Conservation (phyloP, 2,113 vertebrate species). For the Grammomys dolichurus region DNA sequence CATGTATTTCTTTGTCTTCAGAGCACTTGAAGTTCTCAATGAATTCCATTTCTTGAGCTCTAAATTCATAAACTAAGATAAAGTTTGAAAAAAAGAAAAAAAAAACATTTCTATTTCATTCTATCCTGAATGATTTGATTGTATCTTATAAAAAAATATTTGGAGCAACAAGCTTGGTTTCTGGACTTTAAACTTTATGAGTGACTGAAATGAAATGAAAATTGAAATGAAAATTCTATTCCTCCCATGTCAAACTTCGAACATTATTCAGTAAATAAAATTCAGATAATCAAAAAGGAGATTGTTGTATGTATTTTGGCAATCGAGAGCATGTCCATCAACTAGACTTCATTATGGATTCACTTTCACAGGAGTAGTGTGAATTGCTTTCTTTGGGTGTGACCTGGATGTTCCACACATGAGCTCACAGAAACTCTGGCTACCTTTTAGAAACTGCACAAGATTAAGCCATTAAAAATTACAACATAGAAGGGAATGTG, state of each 20-base stretch:
- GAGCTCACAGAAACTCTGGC: too few relatives aligned
- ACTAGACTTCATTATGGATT: not conserved
- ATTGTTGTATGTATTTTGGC: not conserved
- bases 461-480: not conserved
- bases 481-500: not conserved
- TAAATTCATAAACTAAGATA: not conserved
- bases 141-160: not conserved
- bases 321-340: not conserved
- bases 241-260: not conserved
- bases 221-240: not conserved
- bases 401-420: not conserved
- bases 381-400: too few relatives aligned
- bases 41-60: not conserved
- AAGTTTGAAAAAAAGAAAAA: not conserved
- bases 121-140: not conserved
- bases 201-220: not conserved
- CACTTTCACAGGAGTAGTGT: not conserved
- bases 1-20: not conserved
- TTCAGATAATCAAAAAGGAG: not conserved
- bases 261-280: not conserved
- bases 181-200: not conserved
- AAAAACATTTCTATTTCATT: not conserved
- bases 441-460: too few relatives aligned
- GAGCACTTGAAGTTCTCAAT: not conserved
- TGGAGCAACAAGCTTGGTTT: not conserved